Evolutionary conservation across 2,113 vertebrate species (phyloP), one percentile per base, ranked within the genome.

Genomic region (Dipodomys spectabilis): DNA sequence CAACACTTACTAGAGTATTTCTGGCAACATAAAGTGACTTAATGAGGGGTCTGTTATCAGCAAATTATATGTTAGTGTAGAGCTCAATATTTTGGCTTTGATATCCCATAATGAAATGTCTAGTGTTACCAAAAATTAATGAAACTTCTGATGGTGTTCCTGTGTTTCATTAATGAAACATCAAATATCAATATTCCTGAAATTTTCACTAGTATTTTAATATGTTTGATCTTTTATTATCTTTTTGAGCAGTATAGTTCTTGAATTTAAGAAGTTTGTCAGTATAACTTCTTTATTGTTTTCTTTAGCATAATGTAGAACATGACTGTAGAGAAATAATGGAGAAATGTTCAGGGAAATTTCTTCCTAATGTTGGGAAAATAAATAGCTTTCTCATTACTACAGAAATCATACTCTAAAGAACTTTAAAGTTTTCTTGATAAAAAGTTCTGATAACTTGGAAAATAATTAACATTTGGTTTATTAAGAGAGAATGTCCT

Each of bases 151-250:
- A 93, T 95, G 45, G 32, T 69, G 57, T 94, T 91, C 82, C 71
- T 93, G 69, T 57, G 60, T 44, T 95, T 94, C 67, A 84, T 96
- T 96, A 88, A 92, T 95, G 80, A 92, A 95, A 96, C 93, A 82
- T 3, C 22, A 80, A 39, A 27, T 88, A 88, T 96, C 74, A 72
- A 7, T 92, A 71, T 91, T 92, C 95, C 95, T 87, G 75, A 96
- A 97, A 94, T 92, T 93, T 90, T 91, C 64, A 90, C 95, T 93
- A 92, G 96, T 96, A 75, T 92, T 96, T 97, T 97, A 91, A 97
- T 96, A 80, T 95, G 83, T 95, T 96, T 93, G 94, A 74, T 5
- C 5, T 91, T 82, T 81, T 32, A 32, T 93, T 93, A 74, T n/a
- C 67, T 27, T 95, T 96, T 94, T 68, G 85, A 44, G 44, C 86